Percentiles rank a stretch among this genome's conserved stretches.
phyloP scores from a whole-genome alignment of 2,797 vertebrate genomes.

The Pogonophryne albipinna region DNA sequence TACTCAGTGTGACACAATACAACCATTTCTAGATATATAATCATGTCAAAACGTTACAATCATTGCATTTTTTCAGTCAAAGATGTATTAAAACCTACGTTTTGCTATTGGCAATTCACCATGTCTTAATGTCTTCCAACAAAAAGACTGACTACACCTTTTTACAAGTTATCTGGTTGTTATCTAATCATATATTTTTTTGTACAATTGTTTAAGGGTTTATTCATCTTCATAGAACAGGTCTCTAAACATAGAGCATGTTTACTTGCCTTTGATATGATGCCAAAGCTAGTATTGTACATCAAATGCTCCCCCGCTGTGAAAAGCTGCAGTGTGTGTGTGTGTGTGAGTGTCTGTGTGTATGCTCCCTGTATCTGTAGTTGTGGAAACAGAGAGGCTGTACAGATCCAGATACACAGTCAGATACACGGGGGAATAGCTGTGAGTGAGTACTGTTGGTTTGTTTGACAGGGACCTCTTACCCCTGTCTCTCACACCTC shows the following conservation, averaged over 20 bases:
- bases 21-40: neutral
- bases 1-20: neutral
- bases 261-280: constrained; percentile 68
- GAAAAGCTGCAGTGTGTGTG: constrained; percentile 49
- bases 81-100: neutral
- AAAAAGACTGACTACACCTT: neutral
- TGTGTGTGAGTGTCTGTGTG: constrained; percentile 22
- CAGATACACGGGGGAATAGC: constrained; percentile 77
- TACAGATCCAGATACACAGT: constrained; percentile 74
- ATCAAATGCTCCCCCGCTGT: constrained; percentile 62
- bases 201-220: constrained; percentile 36
- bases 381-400: constrained; percentile 67
- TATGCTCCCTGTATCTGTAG: constrained; percentile 47
- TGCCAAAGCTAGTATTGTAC: constrained; percentile 47
- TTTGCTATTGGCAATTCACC: neutral
- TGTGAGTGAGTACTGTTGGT: constrained; percentile 83
- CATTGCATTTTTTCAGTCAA: neutral
- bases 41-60: neutral
- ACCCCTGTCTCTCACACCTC: constrained; percentile 82
- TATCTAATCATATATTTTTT: constrained; percentile 22
- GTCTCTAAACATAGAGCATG: constrained; percentile 38
- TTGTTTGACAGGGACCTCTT: constrained; percentile 85
- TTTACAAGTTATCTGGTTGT: constrained; percentile 4
- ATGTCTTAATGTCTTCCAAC: neutral
- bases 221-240: constrained; percentile 34